Base-by-base conservation (phyloP, 2,888 invertebrate genomes). In the Trisateles emortualis region DNA sequence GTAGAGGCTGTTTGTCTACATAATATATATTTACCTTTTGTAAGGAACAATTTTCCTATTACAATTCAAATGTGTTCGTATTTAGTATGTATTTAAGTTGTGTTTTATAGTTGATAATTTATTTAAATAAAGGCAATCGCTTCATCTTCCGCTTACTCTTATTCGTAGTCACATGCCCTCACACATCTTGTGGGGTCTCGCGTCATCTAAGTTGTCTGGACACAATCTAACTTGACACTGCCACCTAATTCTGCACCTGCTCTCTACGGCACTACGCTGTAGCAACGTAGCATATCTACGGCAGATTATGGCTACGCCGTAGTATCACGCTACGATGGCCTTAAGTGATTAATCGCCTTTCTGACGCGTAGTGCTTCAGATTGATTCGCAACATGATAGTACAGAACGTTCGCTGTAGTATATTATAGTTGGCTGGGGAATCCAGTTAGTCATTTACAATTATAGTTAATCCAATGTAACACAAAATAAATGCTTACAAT, bases 201-300 rank as follows among this genome's bases (percentile, higher is more conserved):
- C 64, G 59, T 78, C 74, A 76, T 76, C 59, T 63, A 70, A 75
- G 72, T 76, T 74, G 46, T 54, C 57, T 17, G 54, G 66, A 64
- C 69, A 70, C 72, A 68, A 73, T 78, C 69, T 73, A 78, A 72
- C 71, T 72, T 68, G 64, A 63, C 63, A 64, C 35, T 26, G 39
- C 29, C 53, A 43, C 41, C 52, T 50, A 46, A 47, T 52, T 48
- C 45, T 30, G 52, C 47, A 56, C 52, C 55, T 46, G 60, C 3
- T 16, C 32, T 45, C n/a, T 32, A 11, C 22, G 32, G 19, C 30
- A 8, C 30, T 43, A 11, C 29, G 24, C 2, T 22, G 33, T 33
- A 14, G 32, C 17, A 17, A 19, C 5, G 5, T 19, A 19, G 26
- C 26, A 19, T n/a, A n/a, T n/a, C n/a, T n/a, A n/a, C n/a, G n/a